Evolutionary conservation across 2,113 vertebrate species (phyloP).

Genomic region (Gallinago media): DNA sequence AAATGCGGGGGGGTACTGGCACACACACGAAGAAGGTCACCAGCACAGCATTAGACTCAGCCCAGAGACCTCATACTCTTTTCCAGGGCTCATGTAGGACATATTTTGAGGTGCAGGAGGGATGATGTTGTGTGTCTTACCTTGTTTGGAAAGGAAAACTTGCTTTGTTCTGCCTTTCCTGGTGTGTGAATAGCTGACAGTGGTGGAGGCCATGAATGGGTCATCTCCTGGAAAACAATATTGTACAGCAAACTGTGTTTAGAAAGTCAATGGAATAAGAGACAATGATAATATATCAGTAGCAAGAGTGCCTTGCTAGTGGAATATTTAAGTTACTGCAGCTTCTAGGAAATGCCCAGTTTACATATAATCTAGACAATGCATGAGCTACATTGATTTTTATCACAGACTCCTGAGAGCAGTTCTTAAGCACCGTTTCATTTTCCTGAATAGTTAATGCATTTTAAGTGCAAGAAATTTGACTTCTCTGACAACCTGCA

Average conservation of each 20-base stretch:
- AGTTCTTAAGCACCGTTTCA: background rate
- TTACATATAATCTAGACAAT: slow-evolving; percentile 24
- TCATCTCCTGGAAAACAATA: slow-evolving; percentile 87
- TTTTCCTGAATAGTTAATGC: background rate
- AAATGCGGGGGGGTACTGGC: background rate
- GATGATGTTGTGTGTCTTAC: slow-evolving; percentile 61
- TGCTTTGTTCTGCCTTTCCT: slow-evolving; percentile 83
- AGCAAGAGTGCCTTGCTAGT: background rate
- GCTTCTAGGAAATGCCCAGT: background rate
- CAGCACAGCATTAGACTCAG: background rate
- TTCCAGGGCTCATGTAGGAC: background rate
- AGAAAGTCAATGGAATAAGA: background rate
- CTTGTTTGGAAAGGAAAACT: slow-evolving; percentile 88
- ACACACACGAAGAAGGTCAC: background rate
- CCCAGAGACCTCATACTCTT: background rate
- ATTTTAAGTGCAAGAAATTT: slow-evolving; percentile 14
- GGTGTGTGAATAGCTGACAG: slow-evolving; percentile 86
- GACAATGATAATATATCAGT: background rate
- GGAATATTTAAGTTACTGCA: background rate
- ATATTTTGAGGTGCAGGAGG: background rate
- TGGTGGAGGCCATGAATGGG: slow-evolving; percentile 88
- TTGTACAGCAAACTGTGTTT: slow-evolving; percentile 7
- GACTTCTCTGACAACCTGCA: background rate
- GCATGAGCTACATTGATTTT: slow-evolving; percentile 4
- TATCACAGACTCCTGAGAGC: background rate